These are phyloP conservation scores for Mesorhabditis sp. DNA, from an alignment of 2,888 invertebrate genomes.

Conservation along the genomic window DNA sequence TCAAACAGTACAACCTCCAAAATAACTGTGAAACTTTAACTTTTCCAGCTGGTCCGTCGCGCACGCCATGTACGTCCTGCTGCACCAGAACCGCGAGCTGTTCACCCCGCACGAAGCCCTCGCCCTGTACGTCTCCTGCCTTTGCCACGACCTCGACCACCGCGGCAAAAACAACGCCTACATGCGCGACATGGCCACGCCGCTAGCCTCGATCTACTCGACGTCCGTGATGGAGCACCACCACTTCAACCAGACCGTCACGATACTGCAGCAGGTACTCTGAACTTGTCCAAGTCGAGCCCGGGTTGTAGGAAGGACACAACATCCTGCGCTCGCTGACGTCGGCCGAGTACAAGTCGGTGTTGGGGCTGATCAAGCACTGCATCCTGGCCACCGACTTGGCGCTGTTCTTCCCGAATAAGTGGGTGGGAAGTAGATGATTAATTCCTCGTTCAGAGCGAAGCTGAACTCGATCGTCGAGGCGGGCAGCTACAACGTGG, in stretches of 20 bases:
- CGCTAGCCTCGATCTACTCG: slow-evolving; percentile 78
- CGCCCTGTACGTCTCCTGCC: slow-evolving; percentile 74
- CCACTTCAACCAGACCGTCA: slow-evolving; percentile 82
- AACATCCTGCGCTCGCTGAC: slow-evolving; percentile 70
- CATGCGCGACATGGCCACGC: slow-evolving; percentile 78
- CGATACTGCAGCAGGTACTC: slow-evolving; percentile 75
- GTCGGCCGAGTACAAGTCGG: slow-evolving; percentile 62
- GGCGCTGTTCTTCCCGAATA: slow-evolving; percentile 77
- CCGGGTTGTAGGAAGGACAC: slow-evolving; percentile 69
- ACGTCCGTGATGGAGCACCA: slow-evolving; percentile 84
- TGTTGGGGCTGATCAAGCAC: slow-evolving; percentile 73
- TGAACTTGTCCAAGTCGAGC: slow-evolving; percentile 63
- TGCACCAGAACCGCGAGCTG: slow-evolving; percentile 33
- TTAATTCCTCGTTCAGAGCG: slow-evolving; percentile 12
- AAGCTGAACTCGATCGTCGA: slow-evolving; percentile 39
- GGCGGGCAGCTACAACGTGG: slow-evolving; percentile 68
- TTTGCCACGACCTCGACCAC: slow-evolving; percentile 83
- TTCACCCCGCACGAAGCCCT: slow-evolving; percentile 62
- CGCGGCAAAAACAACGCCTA: slow-evolving; percentile 78
- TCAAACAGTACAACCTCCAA: not conserved
- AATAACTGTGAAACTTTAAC: not conserved
- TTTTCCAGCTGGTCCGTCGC: slow-evolving; percentile 71
- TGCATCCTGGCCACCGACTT: slow-evolving; percentile 82
- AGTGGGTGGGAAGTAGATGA: slow-evolving; percentile 58
- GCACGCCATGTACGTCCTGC: slow-evolving; percentile 68